Conservation (phyloP, 1,140 invertebrate species). For the Amyelois transitella region DNA sequence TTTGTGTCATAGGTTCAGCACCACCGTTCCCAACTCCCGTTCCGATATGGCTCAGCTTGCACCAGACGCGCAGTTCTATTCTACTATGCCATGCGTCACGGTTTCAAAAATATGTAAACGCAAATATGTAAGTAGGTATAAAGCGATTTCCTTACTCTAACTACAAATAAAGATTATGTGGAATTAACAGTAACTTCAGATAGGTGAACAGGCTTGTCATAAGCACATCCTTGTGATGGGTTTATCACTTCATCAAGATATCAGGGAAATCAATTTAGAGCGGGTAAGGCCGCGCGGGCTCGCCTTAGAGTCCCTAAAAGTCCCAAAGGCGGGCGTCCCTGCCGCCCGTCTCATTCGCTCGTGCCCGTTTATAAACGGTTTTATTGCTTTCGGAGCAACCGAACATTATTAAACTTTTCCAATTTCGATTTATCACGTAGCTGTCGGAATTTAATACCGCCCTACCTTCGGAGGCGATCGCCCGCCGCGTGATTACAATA, state of each 20-base stretch:
- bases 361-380: conserved; percentile 74
- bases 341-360: conserved; percentile 68
- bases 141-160: no score
- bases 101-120: no score
- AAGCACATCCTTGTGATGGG: conserved; percentile 15
- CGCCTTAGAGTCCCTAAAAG: conserved; percentile 69
- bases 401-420: conserved; percentile 75
- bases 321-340: conserved; percentile 64
- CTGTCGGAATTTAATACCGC: conserved; percentile 75
- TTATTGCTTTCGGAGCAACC: conserved; percentile 75
- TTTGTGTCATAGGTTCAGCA: no score
- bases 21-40: no score
- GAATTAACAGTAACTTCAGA: no score
- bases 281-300: conserved; percentile 49
- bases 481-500: conserved; percentile 73
- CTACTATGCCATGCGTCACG: no score
- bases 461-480: conserved; percentile 73
- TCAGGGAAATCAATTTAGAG: conserved; percentile 61
- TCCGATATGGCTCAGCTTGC: no score
- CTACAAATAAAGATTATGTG: no score
- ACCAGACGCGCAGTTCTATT: no score
- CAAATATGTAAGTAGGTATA: no score
- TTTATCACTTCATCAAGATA: conserved; percentile 57
- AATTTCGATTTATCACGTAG: conserved; percentile 75
- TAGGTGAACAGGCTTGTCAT: not conserved